Evolutionary conservation across 2,888 invertebrate genomes (phyloP), one percentile per base, ranked within the genome.

Genomic region (Noctua fimbriata): DNA sequence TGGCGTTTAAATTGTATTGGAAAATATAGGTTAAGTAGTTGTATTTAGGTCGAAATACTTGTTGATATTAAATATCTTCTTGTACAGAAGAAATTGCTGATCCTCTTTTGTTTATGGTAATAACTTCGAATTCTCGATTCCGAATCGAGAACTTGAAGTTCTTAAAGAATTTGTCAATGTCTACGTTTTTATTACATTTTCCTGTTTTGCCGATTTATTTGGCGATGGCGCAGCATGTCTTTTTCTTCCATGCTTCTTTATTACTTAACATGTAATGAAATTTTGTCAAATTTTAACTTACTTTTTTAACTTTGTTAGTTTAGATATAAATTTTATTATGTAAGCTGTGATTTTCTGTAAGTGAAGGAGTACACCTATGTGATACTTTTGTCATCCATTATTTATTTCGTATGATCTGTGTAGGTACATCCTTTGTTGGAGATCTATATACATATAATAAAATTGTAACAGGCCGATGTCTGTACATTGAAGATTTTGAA

Each of bases 1-100:
- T 52, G 55, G 55, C 74, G 28, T 65, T 82, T 60, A 65, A 76
- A 76, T 81, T 82, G 71, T 72, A 66, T 79, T 36, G 41, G 18
- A 72, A 65, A 69, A 80, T 79, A 67, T 67, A 78, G 69, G 60
- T 72, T 47, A 36, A 63, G n/a, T 21, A 41, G 7, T 55, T 71
- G 52, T 69, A 67, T 72, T 49, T 28, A 47, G 28, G 52, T 80
- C 5, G 9, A 18, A 32, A 28, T 24, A 75, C 28, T 75, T 41
- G 18, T 67, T 67, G n/a, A 44, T 75, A 18, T 52, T 74, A 28
- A n/a, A 14, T 73, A 41, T 41, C 36, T 24, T 21, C 24, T 65
- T 21, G 21, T 36, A 36, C 21, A 36, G 10, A 18, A 67, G 28
- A 49, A 49, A 28, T 69, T 69, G 14, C 47, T 7, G 47, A 69